phyloP scores from a whole-genome alignment of 2,113 vertebrate genomes.

The Toxotes chatareus region DNA sequence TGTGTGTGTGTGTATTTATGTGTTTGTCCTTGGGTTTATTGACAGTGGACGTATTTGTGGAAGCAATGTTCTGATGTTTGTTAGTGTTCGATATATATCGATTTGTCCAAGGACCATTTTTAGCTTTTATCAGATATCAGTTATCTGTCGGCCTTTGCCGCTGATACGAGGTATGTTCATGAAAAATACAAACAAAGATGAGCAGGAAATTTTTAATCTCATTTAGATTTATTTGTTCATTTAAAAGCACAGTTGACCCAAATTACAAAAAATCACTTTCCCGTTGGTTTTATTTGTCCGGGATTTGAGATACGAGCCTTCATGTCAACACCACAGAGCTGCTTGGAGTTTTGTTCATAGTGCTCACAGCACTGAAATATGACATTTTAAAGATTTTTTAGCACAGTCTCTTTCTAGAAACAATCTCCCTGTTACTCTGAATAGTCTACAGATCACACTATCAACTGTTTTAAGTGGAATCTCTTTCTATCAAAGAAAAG shows the following conservation, averaged over 20 bases:
- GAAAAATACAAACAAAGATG: background rate
- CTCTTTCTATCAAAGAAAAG: background rate
- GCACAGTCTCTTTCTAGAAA: background rate
- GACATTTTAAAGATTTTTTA: background rate
- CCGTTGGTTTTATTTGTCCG: background rate
- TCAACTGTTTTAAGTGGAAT: too few relatives aligned
- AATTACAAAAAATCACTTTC: too few relatives aligned
- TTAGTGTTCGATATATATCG: background rate
- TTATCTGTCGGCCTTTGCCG: background rate
- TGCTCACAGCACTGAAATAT: too few relatives aligned
- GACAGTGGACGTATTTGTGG: background rate
- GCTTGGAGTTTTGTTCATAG: too few relatives aligned
- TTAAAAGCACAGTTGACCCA: background rate
- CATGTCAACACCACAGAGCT: too few relatives aligned
- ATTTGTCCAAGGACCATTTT: too few relatives aligned
- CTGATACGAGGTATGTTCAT: background rate
- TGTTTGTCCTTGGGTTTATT: conserved; percentile 7
- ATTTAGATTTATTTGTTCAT: background rate
- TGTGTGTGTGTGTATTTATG: conserved; percentile 27
- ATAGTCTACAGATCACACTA: too few relatives aligned
- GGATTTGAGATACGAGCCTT: background rate
- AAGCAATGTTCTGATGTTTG: background rate
- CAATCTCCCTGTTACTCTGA: too few relatives aligned
- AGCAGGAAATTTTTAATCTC: background rate
- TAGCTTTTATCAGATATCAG: background rate